Conservation (phyloP, 2,797 vertebrate species). For the Rhinogobio ventralis region DNA sequence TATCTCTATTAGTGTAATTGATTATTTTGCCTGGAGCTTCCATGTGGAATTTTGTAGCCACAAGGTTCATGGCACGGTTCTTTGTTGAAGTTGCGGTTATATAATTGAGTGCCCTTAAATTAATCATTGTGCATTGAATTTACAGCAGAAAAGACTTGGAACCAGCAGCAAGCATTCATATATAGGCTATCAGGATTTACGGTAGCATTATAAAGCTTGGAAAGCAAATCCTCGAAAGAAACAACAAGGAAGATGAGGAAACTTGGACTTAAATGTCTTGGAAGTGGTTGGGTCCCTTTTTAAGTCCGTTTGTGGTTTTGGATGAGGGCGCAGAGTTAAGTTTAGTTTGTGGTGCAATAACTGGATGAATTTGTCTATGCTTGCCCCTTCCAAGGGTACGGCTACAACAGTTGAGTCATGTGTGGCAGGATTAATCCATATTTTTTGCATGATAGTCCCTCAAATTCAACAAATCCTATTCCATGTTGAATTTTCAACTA, state of each 20-base stretch:
- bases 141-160: slow-evolving; percentile 22
- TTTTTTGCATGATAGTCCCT: slow-evolving; percentile 19
- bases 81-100: slow-evolving; percentile 44
- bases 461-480: slow-evolving; percentile 15
- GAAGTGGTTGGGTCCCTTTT: slow-evolving; percentile 58
- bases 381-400: slow-evolving; percentile 38
- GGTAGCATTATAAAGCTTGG: slow-evolving; percentile 44
- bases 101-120: slow-evolving; percentile 38
- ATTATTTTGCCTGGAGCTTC: slow-evolving; percentile 60
- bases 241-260: slow-evolving; percentile 23
- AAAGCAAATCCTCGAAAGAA: slow-evolving; percentile 59
- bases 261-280: slow-evolving; percentile 43
- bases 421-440: not conserved
- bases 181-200: slow-evolving; percentile 49
- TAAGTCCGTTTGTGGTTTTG: slow-evolving; percentile 45
- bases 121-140: slow-evolving; percentile 42
- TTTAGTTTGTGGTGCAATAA: slow-evolving; percentile 45
- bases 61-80: slow-evolving; percentile 51
- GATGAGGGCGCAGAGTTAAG: slow-evolving; percentile 28
- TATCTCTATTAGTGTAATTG: slow-evolving; percentile 60
- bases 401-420: slow-evolving; percentile 27
- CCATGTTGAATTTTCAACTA: not conserved
- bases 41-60: slow-evolving; percentile 51
- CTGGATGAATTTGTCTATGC: slow-evolving; percentile 25
- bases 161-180: slow-evolving; percentile 6